phyloP scores from a whole-genome alignment of 1,140 invertebrate species.

The Plectrocnemia conspersa region DNA sequence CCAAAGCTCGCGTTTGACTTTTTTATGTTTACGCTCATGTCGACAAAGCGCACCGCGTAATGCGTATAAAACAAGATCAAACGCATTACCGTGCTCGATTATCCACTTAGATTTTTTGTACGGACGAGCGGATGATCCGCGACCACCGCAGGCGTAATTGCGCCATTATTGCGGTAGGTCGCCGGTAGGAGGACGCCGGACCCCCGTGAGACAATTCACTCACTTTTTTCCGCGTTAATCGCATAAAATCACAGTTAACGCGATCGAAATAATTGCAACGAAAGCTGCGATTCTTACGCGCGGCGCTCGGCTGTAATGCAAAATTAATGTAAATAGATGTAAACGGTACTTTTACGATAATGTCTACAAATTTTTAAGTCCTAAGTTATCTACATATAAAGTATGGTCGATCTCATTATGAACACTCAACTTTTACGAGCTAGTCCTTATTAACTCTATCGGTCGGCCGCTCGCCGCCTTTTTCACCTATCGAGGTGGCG shows the following conservation, averaged over 20 bases:
- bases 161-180: constrained; percentile 4
- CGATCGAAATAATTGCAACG: constrained; percentile 4
- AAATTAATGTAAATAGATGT: constrained; percentile 1
- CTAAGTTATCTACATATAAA: not conserved
- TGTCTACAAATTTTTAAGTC: constrained; percentile 8
- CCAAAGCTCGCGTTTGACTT: not conserved
- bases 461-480: constrained; percentile 11
- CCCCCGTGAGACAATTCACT: constrained; percentile 12
- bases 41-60: constrained; percentile 6
- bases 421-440: constrained; percentile 30
- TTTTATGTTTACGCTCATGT: not conserved
- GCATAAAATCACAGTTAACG: constrained; percentile 4
- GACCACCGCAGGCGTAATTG: constrained; percentile 10
- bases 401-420: constrained; percentile 25
- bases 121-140: constrained; percentile 11
- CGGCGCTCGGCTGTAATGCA: not conserved
- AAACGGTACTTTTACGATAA: constrained; percentile 12
- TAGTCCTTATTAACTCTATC: constrained; percentile 20
- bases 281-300: not conserved
- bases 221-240: not conserved
- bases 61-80: constrained; percentile 7
- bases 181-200: not conserved
- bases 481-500: constrained; percentile 11
- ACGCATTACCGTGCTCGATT: constrained; percentile 13
- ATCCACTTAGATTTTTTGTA: constrained; percentile 24